These are phyloP conservation scores for Eupithecia dodoneata DNA, from an alignment of 2,888 invertebrate genomes.

Conservation along the genomic window DNA sequence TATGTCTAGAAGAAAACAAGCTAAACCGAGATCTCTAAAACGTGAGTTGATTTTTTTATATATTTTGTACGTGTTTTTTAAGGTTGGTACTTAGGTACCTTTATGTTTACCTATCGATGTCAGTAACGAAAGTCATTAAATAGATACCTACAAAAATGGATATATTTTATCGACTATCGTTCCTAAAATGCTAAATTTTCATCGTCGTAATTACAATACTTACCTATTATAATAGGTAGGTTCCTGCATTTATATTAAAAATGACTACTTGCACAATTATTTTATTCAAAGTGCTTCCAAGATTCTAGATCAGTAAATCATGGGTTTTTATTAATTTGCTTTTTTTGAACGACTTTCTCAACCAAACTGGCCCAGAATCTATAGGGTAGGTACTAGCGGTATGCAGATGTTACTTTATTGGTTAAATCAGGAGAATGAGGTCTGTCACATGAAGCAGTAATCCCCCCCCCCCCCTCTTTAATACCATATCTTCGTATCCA, in stretches of 20 bases:
- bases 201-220: too few relatives aligned
- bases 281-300: not conserved
- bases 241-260: too few relatives aligned
- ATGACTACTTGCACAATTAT: not conserved
- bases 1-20: slow-evolving; percentile 89
- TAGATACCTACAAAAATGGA: not conserved
- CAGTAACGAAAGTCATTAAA: not conserved
- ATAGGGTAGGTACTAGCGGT: too few relatives aligned
- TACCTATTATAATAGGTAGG: too few relatives aligned
- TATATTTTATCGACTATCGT: not conserved
- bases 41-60: slow-evolving; percentile 78
- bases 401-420: too few relatives aligned
- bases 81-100: not conserved
- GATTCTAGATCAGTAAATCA: not conserved
- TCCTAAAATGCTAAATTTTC: not conserved
- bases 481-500: too few relatives aligned
- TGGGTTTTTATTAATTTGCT: not conserved
- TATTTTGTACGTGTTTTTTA: not conserved
- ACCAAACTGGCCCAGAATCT: too few relatives aligned
- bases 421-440: too few relatives aligned
- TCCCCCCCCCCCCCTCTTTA: too few relatives aligned
- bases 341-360: too few relatives aligned
- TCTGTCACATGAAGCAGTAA: too few relatives aligned
- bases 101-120: not conserved
- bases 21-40: slow-evolving; percentile 88